A percentile compares a stretch with the other conserved stretches of the same genome.
Evolutionary conservation across 2,888 invertebrate genomes (phyloP).

Genomic region (Chrysodeixis includens): DNA sequence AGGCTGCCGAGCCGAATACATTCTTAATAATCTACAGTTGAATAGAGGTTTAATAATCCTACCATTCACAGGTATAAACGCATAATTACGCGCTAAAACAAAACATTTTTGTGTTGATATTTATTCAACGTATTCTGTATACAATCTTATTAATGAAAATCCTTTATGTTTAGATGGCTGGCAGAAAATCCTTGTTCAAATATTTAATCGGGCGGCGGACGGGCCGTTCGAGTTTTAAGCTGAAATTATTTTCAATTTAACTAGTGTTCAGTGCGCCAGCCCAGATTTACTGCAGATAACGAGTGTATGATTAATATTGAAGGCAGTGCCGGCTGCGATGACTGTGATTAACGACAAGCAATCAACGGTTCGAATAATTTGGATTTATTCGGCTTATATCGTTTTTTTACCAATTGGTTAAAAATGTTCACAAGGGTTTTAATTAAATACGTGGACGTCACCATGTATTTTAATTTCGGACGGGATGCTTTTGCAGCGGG

Average conservation of each 20-base stretch:
- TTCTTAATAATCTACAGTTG: conserved; percentile 38
- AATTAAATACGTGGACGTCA: conserved; percentile 47
- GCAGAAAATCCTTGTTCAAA: conserved; percentile 41
- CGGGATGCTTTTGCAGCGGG: conserved; percentile 11
- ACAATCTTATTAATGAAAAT: conserved; percentile 25
- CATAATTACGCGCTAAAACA: conserved; percentile 32
- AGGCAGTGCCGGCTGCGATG: conserved; percentile 67
- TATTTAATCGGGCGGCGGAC: conserved; percentile 46
- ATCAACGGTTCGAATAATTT: conserved; percentile 76
- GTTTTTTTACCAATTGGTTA: conserved; percentile 58
- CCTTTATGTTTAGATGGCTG: conserved; percentile 25
- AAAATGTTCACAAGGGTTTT: conserved; percentile 49
- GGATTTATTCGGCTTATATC: conserved; percentile 68
- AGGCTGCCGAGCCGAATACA: conserved; percentile 42
- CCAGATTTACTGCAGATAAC: conserved; percentile 75
- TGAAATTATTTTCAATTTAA: conserved; percentile 72
- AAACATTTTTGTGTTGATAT: conserved; percentile 19
- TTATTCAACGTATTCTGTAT: conserved; percentile 22
- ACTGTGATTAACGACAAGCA: conserved; percentile 80
- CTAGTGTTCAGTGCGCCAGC: conserved; percentile 62
- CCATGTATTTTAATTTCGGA: conserved; percentile 27
- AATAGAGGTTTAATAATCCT: conserved; percentile 40
- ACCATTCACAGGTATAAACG: conserved; percentile 16
- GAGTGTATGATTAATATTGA: conserved; percentile 80
- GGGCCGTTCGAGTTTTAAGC: conserved; percentile 54